Base-by-base conservation (phyloP, 2,888 invertebrate species). In the Chalcosyrphus nemorum region DNA sequence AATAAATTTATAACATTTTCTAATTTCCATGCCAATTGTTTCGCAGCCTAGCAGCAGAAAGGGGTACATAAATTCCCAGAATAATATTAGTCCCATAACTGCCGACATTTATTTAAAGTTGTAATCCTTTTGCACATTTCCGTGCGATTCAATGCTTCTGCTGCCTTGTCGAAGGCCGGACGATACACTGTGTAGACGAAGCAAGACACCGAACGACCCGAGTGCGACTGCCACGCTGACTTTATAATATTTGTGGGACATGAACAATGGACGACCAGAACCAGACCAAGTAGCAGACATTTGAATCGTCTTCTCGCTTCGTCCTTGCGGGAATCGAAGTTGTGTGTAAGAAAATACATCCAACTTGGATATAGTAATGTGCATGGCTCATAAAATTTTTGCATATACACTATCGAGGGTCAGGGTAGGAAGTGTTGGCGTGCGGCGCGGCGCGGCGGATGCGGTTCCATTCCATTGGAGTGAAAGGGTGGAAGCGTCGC, bases 91-190 rank as follows among this genome's bases (percentile, higher is more conserved):
- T 54, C 77, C 61, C 54, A 77, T 77, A 77, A 77, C 77, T 66
- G 77, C 68, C 68, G 70, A 70, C 77, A 77, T 77, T 77, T 77
- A 77, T 70, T 77, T 77, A 61, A 70, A 70, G 61, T 77, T 77
- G 77, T 77, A 77, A 77, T 77, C 77, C 77, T 70, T 77, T 70
- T 77, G 43, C 70, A 68, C 70, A 70, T 41, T 77, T 70, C 61
- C 54, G 27, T 61, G 66, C 68, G 32, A 63, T 56, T 15, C 56
- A 56, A 19, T 65, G 65, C 24, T 29, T n/a, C n/a, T n/a, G n/a
- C n/a, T 38, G 57, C 45, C 57, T 65, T 75, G 66, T 66, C 57
- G 75, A 59, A 75, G 75, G 75, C 66, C 50, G 65, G 11, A 57
- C 66, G 65, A 66, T 66, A 75, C 74, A 75, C 32, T 43, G 24